phyloP scores from a whole-genome alignment of 2,113 vertebrate genomes.

The Anas platyrhynchos region DNA sequence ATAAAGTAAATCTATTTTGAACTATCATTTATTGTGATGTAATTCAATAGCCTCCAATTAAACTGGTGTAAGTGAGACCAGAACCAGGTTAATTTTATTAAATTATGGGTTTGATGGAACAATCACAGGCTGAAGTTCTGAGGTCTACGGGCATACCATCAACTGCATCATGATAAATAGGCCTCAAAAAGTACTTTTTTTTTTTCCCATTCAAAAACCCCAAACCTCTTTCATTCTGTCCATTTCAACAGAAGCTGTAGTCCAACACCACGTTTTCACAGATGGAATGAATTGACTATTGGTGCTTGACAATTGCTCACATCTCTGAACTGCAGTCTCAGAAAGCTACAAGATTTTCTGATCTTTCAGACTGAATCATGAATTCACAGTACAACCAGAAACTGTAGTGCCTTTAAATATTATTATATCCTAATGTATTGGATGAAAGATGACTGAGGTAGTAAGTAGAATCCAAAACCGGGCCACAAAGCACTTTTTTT shows the following conservation, averaged over 20 bases:
- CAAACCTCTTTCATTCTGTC: background rate
- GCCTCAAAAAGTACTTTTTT: background rate
- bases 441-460: background rate
- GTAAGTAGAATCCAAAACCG: background rate
- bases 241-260: background rate
- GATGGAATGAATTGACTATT: background rate
- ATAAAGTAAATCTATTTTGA: slow-evolving; percentile 24
- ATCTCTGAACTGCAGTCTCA: background rate
- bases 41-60: slow-evolving; percentile 30
- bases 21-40: slow-evolving; percentile 4
- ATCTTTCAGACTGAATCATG: background rate
- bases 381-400: background rate
- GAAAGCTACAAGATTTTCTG: background rate
- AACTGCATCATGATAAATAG: background rate
- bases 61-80: background rate
- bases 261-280: background rate
- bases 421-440: background rate
- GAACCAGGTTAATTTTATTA: slow-evolving; percentile 27
- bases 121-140: slow-evolving; percentile 7
- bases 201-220: background rate
- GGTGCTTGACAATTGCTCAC: background rate
- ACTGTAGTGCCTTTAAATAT: background rate
- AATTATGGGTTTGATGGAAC: slow-evolving; percentile 23
- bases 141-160: background rate
- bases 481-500: background rate